These are phyloP conservation scores for Drosophila fulvimacula DNA, from an alignment of 2,888 invertebrate species.

Conservation along the genomic window DNA sequence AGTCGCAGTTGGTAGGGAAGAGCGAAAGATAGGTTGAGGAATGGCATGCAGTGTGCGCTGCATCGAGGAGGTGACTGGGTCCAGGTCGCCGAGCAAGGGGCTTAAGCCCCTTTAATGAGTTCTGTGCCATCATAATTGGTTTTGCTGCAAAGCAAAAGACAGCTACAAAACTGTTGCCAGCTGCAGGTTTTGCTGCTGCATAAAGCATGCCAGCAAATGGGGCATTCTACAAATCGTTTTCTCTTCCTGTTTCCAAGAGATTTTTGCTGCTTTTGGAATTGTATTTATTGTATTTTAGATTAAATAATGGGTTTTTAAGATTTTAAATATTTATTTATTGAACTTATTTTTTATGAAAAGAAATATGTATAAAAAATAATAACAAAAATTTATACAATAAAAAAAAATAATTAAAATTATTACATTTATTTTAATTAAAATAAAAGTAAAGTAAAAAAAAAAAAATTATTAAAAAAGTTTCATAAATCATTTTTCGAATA, in stretches of 20 bases:
- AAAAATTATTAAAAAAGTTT: too few relatives aligned
- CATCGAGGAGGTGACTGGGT: conserved; percentile 17
- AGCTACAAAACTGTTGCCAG: conserved; percentile 49
- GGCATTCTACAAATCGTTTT: conserved; percentile 17
- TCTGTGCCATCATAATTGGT: conserved; percentile 61
- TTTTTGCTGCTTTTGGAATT: too few relatives aligned
- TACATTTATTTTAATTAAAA: too few relatives aligned
- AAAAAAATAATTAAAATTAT: too few relatives aligned
- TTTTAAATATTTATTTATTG: too few relatives aligned
- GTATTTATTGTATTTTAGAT: too few relatives aligned
- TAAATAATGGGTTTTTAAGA: too few relatives aligned
- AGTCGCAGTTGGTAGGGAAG: conserved; percentile 16
- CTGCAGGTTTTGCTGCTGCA: conserved; percentile 27
- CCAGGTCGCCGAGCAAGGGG: neutral
- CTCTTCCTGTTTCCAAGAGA: neutral
- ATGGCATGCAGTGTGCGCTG: conserved; percentile 3
- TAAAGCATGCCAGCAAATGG: neutral
- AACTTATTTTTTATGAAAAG: too few relatives aligned
- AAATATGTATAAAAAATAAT: too few relatives aligned
- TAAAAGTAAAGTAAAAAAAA: too few relatives aligned
- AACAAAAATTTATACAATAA: too few relatives aligned
- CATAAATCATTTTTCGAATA: too few relatives aligned
- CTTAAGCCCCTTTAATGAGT: conserved; percentile 49
- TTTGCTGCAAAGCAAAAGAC: conserved; percentile 37
- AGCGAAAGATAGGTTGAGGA: conserved; percentile 5